Conservation (phyloP, 2,113 vertebrate species). For the Enhydra lutris region DNA sequence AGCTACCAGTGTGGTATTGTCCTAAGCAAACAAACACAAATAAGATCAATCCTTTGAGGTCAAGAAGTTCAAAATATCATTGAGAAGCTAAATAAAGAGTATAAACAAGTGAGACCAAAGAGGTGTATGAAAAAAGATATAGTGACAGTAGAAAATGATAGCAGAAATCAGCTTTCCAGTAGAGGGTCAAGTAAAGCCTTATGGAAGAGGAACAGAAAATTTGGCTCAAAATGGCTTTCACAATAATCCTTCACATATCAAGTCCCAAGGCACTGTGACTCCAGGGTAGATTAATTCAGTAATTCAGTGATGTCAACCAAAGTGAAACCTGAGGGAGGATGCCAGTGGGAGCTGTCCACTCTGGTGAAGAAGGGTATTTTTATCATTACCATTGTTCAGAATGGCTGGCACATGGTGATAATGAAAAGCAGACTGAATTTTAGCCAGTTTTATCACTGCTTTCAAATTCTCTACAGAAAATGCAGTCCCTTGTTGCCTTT, state of each 20-base stretch:
- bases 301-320: not conserved
- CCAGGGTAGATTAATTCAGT: not conserved
- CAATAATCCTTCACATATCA: not conserved
- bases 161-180: not conserved
- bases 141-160: not conserved
- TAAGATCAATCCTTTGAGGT: not conserved
- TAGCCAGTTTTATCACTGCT: not conserved
- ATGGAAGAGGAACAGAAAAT: not conserved
- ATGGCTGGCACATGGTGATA: not conserved
- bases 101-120: not conserved
- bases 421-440: not conserved
- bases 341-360: not conserved
- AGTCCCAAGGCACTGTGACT: not conserved
- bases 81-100: not conserved
- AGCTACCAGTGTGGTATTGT: not conserved
- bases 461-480: not conserved
- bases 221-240: not conserved
- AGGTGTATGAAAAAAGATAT: not conserved
- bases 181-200: not conserved
- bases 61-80: not conserved
- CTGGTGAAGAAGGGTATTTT: not conserved
- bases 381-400: not conserved
- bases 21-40: not conserved
- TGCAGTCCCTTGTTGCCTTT: not conserved
- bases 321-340: not conserved